These are phyloP conservation scores for Oedothorax gibbosus DNA, from an alignment of 1,140 invertebrate genomes.

Conservation along the genomic window DNA sequence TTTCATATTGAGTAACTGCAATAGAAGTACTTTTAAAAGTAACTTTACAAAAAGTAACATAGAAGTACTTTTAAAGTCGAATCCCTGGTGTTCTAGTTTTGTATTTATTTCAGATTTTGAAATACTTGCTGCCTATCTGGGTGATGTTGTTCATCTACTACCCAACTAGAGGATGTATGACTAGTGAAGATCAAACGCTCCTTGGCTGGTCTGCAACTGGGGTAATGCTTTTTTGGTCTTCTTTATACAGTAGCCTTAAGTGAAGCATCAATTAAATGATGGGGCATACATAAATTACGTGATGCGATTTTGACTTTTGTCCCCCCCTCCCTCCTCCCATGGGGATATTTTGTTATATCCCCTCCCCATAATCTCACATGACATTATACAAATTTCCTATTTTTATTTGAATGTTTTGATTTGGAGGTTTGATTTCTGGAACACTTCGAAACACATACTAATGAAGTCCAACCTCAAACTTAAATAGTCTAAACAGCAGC, in stretches of 20 bases:
- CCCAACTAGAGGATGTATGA: conserved; percentile 64
- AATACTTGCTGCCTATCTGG: conserved; percentile 72
- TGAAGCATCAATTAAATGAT: too few relatives aligned
- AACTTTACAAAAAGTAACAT: background rate
- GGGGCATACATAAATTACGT: too few relatives aligned
- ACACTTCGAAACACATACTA: too few relatives aligned
- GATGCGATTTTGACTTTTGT: too few relatives aligned
- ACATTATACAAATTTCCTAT: too few relatives aligned
- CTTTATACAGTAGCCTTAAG: background rate
- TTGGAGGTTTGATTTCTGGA: too few relatives aligned
- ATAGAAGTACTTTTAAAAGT: background rate
- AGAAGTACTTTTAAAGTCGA: background rate
- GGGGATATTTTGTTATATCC: too few relatives aligned
- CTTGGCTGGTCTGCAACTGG: conserved; percentile 40
- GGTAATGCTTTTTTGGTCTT: background rate
- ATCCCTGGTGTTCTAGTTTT: background rate
- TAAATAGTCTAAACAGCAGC: too few relatives aligned
- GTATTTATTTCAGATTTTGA: conserved; percentile 66
- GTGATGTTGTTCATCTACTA: conserved; percentile 72
- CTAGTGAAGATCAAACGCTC: conserved; percentile 52
- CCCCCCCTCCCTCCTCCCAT: too few relatives aligned
- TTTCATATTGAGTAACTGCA: background rate
- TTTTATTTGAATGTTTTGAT: too few relatives aligned
- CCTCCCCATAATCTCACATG: too few relatives aligned
- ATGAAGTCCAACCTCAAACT: too few relatives aligned